Base-by-base conservation (phyloP, 2,888 invertebrate species). In the Hermaeophaga mercurialis region DNA sequence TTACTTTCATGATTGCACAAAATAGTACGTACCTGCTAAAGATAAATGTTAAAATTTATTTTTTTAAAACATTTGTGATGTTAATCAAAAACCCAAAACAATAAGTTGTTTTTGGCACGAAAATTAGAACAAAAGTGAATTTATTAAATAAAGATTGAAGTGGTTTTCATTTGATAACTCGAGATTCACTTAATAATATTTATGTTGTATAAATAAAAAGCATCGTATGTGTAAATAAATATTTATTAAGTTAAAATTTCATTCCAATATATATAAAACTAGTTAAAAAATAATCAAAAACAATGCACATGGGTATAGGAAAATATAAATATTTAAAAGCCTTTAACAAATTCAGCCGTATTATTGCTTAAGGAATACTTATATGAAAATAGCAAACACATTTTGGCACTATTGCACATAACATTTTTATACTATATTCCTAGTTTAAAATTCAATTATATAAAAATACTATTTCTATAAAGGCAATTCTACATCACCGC, bases 401-500 rank as follows among this genome's bases (percentile, higher is more conserved):
- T 64, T 70, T 69, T 69, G 70, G 70, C 70, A 70, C 69, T 70
- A 70, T 70, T 70, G 69, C 69, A 70, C 68, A 62, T 63, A 44
- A 52, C 46, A 33, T 17, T 9, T 36, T 36, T 59, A 49, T 50
- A 63, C 17, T 47, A 48, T 48, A 36, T 2, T 39, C 3, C 15
- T 33, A 18, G 46, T 24, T 53, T 34, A 28, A 31, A 49, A 46
- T 52, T 61, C 50, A 68, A 70, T 67, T 66, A 63, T 70, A 70
- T 61, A 70, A 71, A 71, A 66, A 66, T 68, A 66, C 56, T 62
- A 64, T 67, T 61, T 64, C 50, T 63, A 52, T 61, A 66, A 70
- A 71, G 70, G 72, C 70, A 69, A 66, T 64, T 66, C 66, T 66
- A 66, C 62, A 67, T 70, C 69, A 67, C 67, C 67, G n/a, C n/a